A percentile compares a stretch with the other conserved stretches of the same genome.
Conservation (phyloP, 2,888 invertebrate genomes). For the Oegoconia quadripuncta region DNA sequence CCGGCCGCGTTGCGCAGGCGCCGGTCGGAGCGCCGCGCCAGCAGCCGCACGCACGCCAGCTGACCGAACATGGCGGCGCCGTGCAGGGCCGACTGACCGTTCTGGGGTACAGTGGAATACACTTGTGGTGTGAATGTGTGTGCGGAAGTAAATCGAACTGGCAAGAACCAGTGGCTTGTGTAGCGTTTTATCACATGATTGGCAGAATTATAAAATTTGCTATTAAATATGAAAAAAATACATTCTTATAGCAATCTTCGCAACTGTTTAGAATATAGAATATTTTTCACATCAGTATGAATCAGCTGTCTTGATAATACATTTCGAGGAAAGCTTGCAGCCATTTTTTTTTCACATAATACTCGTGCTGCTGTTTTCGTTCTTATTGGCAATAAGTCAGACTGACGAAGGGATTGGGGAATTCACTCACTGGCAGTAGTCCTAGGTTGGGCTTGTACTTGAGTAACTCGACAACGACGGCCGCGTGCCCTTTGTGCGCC, state of each 20-base stretch:
- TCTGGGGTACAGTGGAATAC: slow-evolving; percentile 75
- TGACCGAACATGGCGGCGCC: slow-evolving; percentile 95
- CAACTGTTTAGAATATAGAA: no score
- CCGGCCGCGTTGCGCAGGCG: slow-evolving; percentile 81
- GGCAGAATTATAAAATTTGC: no score
- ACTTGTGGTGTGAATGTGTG: background rate
- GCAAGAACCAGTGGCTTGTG: background rate
- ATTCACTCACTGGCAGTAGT: slow-evolving; percentile 88
- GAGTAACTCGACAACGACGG: slow-evolving; percentile 90
- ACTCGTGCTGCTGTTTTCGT: no score
- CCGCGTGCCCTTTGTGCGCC: slow-evolving; percentile 94
- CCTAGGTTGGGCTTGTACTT: slow-evolving; percentile 90
- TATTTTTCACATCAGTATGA: no score
- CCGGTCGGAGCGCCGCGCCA: slow-evolving; percentile 84
- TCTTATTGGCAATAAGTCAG: no score
- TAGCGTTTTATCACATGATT: background rate
- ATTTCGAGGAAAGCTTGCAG: no score
- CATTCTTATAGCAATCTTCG: no score
- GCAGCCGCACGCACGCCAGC: slow-evolving; percentile 86
- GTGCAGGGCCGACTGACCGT: slow-evolving; percentile 94
- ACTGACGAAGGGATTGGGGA: no score
- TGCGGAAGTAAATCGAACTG: background rate
- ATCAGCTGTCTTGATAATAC: no score
- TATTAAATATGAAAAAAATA: no score
- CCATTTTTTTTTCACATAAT: no score